Evolutionary conservation across 92 coral and sea anemone species (phyloP).

Genomic region (Pocillopora meandrina): DNA sequence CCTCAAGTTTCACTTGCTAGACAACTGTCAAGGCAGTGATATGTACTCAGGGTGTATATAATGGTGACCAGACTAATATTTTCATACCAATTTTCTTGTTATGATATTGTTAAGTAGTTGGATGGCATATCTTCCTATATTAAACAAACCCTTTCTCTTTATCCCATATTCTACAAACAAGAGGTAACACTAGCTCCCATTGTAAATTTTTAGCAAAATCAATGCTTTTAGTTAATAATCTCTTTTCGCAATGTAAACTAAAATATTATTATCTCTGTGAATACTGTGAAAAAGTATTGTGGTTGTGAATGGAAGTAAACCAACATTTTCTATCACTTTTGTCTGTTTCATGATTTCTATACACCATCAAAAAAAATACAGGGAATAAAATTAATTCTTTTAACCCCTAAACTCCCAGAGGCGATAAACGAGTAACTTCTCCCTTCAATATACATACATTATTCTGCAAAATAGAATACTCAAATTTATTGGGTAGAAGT

Average conservation of each 20-base stretch:
- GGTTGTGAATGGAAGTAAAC: slow-evolving; percentile 22
- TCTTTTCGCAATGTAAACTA: background rate
- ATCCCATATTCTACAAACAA: background rate
- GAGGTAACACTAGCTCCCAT: background rate
- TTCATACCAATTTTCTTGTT: slow-evolving; percentile 39
- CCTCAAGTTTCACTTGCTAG: no score
- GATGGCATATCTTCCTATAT: slow-evolving; percentile 12
- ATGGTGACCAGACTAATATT: slow-evolving; percentile 30
- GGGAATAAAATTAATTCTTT: no score
- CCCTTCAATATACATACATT: no score
- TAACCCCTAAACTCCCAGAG: no score
- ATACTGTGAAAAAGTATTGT: slow-evolving; percentile 14
- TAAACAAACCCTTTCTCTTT: slow-evolving; percentile 15
- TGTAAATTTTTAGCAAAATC: slow-evolving; percentile 36
- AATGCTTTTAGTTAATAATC: background rate
- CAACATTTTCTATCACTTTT: slow-evolving; percentile 36
- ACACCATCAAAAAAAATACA: no score
- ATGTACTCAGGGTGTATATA: slow-evolving; percentile 19
- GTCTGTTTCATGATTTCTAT: background rate
- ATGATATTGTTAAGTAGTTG: background rate
- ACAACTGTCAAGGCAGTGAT: no score
- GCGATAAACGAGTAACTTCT: no score
- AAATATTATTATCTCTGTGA: slow-evolving; percentile 25
- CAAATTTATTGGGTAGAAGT: no score
- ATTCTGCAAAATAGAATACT: no score